Evolutionary conservation across 2,888 invertebrate genomes (phyloP).

Genomic region (Drosophila paucipuncta): DNA sequence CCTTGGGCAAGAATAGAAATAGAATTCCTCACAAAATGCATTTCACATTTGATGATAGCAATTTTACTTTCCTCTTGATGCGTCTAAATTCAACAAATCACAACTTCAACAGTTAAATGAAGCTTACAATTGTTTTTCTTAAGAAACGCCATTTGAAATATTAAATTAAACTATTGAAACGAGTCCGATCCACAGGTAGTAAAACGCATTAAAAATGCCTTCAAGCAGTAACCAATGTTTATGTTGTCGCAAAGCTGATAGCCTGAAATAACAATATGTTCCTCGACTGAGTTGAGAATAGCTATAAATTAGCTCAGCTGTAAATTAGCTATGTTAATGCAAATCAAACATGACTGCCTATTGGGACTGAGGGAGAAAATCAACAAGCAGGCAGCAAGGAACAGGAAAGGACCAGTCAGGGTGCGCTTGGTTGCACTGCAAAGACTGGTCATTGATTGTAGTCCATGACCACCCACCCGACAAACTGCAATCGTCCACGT

Average conservation of each 20-base stretch:
- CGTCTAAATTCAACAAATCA: background rate
- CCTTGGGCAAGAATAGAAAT: background rate
- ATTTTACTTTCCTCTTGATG: background rate
- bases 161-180: background rate
- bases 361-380: slow-evolving; percentile 23
- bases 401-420: slow-evolving; percentile 5
- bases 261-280: slow-evolving; percentile 34
- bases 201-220: background rate
- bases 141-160: background rate
- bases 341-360: slow-evolving; percentile 30
- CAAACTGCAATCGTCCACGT: slow-evolving; percentile 27
- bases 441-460: slow-evolving; percentile 47
- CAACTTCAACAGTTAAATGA: no score
- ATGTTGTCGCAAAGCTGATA: slow-evolving; percentile 2
- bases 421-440: slow-evolving; percentile 26
- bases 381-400: slow-evolving; percentile 37
- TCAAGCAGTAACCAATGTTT: slow-evolving; percentile 26
- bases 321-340: slow-evolving; percentile 37
- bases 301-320: slow-evolving; percentile 65
- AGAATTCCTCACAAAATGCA: background rate
- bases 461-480: background rate
- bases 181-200: background rate
- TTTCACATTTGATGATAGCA: background rate
- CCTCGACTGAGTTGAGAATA: slow-evolving; percentile 22
- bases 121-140: background rate